phyloP scores from a whole-genome alignment of 2,888 invertebrate species.

The Salticus scenicus region DNA sequence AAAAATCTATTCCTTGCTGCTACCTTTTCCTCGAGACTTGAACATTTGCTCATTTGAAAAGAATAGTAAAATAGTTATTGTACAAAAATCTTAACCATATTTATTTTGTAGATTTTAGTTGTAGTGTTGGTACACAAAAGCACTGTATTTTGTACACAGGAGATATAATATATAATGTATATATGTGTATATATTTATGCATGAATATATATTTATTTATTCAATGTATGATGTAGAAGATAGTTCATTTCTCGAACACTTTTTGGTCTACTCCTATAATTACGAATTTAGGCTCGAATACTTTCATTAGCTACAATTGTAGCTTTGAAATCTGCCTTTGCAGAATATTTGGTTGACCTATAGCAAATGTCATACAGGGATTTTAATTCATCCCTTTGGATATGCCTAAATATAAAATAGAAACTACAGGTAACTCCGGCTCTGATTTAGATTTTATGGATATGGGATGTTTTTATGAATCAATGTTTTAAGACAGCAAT shows the following conservation, averaged over 20 bases:
- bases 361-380: constrained; percentile 33
- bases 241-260: constrained; percentile 27
- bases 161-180: constrained; percentile 43
- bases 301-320: constrained; percentile 34
- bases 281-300: constrained; percentile 35
- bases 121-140: constrained; percentile 49
- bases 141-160: constrained; percentile 49
- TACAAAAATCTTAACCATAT: constrained; percentile 60
- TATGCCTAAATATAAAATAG: constrained; percentile 29
- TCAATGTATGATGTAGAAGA: constrained; percentile 33
- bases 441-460: not conserved
- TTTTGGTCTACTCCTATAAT: constrained; percentile 41
- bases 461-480: constrained; percentile 12
- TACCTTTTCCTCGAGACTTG: constrained; percentile 38
- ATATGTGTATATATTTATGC: constrained; percentile 42
- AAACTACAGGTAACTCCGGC: constrained; percentile 17
- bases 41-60: constrained; percentile 60
- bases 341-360: constrained; percentile 29
- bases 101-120: constrained; percentile 44
- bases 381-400: not conserved
- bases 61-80: constrained; percentile 67
- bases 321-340: constrained; percentile 28
- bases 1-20: constrained; percentile 67
- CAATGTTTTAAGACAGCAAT: not conserved
- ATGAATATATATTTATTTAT: constrained; percentile 21